phyloP scores from a whole-genome alignment of 2,797 vertebrate species.

The Carcharodon carcharias region DNA sequence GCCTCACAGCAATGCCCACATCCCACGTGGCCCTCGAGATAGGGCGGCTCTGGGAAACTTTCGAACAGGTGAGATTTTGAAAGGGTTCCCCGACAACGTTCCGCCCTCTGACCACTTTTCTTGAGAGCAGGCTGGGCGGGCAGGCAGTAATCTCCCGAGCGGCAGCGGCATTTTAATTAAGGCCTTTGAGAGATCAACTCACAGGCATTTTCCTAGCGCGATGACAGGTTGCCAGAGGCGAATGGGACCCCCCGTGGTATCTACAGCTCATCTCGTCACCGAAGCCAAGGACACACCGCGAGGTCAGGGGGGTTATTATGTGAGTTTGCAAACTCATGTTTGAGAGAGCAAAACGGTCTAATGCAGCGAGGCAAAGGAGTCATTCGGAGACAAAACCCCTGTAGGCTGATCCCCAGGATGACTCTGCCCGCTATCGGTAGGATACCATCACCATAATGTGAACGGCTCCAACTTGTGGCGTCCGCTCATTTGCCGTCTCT shows the following conservation, averaged over 20 bases:
- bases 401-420: background rate
- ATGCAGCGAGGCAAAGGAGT: background rate
- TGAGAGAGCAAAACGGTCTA: background rate
- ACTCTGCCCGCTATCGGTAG: background rate
- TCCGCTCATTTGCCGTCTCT: background rate
- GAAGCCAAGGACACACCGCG: background rate
- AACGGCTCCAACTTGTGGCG: background rate
- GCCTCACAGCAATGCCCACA: no score
- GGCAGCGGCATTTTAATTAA: background rate
- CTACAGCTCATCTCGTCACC: background rate
- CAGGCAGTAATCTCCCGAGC: background rate
- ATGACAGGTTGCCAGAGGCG: background rate
- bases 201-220: background rate
- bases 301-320: no score
- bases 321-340: background rate
- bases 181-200: background rate
- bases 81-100: background rate
- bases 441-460: background rate
- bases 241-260: background rate
- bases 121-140: no score
- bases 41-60: background rate
- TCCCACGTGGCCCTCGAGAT: no score
- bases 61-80: no score
- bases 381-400: background rate
- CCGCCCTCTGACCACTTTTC: no score